These are phyloP conservation scores for Oplegnathus fasciatus DNA, from an alignment of 2,113 vertebrate species.

Conservation along the genomic window DNA sequence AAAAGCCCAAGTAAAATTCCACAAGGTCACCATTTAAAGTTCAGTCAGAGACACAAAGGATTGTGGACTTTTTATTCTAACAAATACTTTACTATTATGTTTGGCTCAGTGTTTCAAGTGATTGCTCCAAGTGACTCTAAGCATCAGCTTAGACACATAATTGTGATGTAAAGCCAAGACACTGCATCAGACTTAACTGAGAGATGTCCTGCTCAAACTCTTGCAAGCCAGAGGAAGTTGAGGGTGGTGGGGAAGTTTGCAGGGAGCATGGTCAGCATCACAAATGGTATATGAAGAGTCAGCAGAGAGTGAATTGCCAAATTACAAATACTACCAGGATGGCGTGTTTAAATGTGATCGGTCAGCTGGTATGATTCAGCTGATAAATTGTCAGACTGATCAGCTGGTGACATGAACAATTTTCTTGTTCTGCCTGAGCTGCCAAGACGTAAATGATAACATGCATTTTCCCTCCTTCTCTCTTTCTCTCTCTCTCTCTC, in stretches of 20 bases:
- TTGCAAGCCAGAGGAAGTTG: not conserved
- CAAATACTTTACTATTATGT: not conserved
- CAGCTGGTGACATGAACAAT: not conserved
- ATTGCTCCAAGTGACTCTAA: not conserved
- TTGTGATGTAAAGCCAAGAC: not conserved
- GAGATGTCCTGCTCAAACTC: not conserved
- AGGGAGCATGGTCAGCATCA: not conserved
- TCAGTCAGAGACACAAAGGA: not conserved
- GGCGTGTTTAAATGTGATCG: not conserved
- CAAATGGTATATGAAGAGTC: not conserved
- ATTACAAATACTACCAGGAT: accelerated
- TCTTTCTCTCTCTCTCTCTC: constrained; percentile 6
- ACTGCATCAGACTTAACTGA: not conserved
- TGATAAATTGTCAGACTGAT: constrained; percentile 18
- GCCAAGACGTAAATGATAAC: constrained; percentile 1
- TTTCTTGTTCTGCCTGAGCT: not conserved
- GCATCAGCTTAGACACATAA: not conserved
- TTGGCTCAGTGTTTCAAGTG: not conserved
- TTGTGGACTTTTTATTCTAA: not conserved
- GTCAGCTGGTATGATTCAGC: not conserved
- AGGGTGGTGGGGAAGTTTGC: not conserved
- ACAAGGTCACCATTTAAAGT: not conserved
- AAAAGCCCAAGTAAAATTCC: not conserved
- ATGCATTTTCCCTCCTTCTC: not conserved
- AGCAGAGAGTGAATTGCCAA: not conserved